phyloP scores from a whole-genome alignment of 1,140 invertebrate genomes.

The Saccostrea glomerata region DNA sequence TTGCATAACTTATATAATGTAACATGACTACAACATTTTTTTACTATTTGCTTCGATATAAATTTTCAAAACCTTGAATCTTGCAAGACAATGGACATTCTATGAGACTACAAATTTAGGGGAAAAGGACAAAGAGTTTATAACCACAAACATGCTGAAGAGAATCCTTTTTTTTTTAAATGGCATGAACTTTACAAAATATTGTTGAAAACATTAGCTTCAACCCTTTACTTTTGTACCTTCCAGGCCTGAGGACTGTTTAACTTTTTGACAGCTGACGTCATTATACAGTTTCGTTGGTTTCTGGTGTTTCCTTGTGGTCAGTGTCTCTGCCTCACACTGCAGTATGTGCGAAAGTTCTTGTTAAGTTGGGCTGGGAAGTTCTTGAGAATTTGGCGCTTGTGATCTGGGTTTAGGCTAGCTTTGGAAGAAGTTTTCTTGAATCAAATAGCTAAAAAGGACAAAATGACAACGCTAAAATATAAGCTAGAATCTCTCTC shows the following conservation, averaged over 20 bases:
- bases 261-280: conserved; percentile 56
- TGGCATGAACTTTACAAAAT: too few relatives aligned
- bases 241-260: conserved; percentile 57
- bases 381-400: conserved; percentile 23
- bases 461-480: neutral
- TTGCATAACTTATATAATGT: too few relatives aligned
- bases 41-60: too few relatives aligned
- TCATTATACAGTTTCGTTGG: conserved; percentile 43
- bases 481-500: neutral
- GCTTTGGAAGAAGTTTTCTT: conserved; percentile 31
- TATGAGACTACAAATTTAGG: too few relatives aligned
- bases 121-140: too few relatives aligned
- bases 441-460: neutral
- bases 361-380: conserved; percentile 30
- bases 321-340: conserved; percentile 40
- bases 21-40: too few relatives aligned
- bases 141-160: too few relatives aligned
- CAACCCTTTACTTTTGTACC: conserved; percentile 12
- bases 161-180: too few relatives aligned
- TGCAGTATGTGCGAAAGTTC: conserved; percentile 14
- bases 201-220: too few relatives aligned
- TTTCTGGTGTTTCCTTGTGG: conserved; percentile 28
- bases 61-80: too few relatives aligned
- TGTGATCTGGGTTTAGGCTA: conserved; percentile 22
- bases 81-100: too few relatives aligned